Base-by-base conservation (phyloP, 35 echinoderm and acorn worm species). In the Lytechinus pictus region DNA sequence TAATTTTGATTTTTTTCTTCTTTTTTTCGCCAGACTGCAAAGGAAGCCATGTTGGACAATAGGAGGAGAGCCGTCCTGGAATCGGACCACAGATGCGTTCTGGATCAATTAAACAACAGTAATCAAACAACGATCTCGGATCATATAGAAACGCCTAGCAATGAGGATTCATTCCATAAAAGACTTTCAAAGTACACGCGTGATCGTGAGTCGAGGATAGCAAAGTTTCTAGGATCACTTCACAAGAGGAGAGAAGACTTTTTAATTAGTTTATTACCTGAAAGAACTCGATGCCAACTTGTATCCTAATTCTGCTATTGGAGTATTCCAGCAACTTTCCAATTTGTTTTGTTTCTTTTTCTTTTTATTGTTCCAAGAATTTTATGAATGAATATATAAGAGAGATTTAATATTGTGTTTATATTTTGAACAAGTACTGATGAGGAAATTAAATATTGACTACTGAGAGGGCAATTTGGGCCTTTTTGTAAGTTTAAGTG, bases 121-220 rank as follows among this genome's bases (percentile, higher is more conserved):
- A 87, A 95, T 27, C 91, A 95, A 53, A 55, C 91, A 52, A 33
- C 12, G 28, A 54, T 55, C 44, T 52, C 61, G 57, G 24, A 96
- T 57, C 55, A 27, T 9, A 33, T 66, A 16, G 9, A 28, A 88
- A 29, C 24, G 28, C 92, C 52, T 27, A 93, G 9, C 14, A 93
- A 44, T 27, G 55, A 93, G 2, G 52, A 33, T 28, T 9, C 52
- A 54, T 89, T 94, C 33, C 95, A 95, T 29, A 28, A 97, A 94
- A 55, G 94, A 54, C 87, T 98, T 28, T 28, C 87, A 92, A 60
- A 98, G 33, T 98, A 98, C 66, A 86, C 95, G 28, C 55, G 27
- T 58, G 96, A 98, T 61, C 97, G 97, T n/a, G 92, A 98, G 54
- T 87, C 95, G 14, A 95, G 97, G 86, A 96, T 98, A 28, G 95